Evolutionary conservation across 2,888 invertebrate genomes (phyloP), one percentile per base, ranked within the genome.

Genomic region (Spodoptera picta): DNA sequence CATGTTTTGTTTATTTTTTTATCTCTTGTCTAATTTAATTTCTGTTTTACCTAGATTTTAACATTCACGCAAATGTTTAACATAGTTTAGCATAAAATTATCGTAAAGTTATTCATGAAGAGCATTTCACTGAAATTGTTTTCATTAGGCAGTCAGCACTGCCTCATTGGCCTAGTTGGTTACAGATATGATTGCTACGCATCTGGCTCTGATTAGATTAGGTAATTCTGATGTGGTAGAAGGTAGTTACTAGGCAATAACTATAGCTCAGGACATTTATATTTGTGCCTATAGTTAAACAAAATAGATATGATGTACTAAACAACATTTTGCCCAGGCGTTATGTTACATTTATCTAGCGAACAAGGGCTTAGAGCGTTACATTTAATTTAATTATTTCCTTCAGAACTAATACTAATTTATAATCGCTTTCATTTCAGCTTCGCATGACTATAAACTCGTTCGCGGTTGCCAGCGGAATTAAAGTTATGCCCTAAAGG

Each of bases 401-500:
- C 72, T 70, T 48, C 56, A 64, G 44, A 53, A 45, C 49, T 47
- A 56, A 70, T 54, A 36, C 50, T 9, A 23, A 70, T 75, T 73
- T 63, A 72, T 76, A 60, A 59, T 54, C 60, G 48, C 62, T 49
- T 76, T 51, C 54, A 63, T 67, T 72, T 57, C 43, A 42, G 47
- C 45, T 57, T 56, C 41, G 62, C 60, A 48, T 53, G 73, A 47
- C 63, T 51, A 77, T 69, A 77, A 69, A 64, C 55, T 71, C 11
- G 59, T 43, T 60, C 60, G 52, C 55, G 64, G 72, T 61, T 71
- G 68, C 72, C 59, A 52, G 47, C 52, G 6, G 55, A 60, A 71
- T 62, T 71, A 62, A 75, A 71, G 52, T 71, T 75, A 75, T 78
- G 60, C 49, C 64, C 64, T 56, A 57, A 55, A 71, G 60, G 58